phyloP scores from a whole-genome alignment of 2,797 vertebrate genomes.

The Arnoldichthys spilopterus region DNA sequence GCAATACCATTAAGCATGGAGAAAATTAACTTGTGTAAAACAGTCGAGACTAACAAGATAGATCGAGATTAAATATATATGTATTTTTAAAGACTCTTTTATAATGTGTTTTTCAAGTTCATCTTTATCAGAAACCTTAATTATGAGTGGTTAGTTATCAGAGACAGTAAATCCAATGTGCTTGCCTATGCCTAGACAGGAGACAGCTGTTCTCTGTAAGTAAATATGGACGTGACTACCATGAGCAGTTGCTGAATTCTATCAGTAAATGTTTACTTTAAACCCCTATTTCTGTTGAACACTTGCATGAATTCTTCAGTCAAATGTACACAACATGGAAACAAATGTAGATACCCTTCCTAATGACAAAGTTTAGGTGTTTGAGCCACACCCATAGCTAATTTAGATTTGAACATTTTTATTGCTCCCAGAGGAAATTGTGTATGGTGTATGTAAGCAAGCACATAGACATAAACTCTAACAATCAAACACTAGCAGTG shows the following conservation, averaged over 20 bases:
- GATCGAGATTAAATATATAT: background rate
- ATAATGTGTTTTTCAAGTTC: background rate
- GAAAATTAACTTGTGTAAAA: constrained; percentile 20
- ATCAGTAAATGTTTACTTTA: background rate
- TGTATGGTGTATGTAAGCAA: too few species aligned
- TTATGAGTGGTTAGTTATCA: background rate
- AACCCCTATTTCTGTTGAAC: too few species aligned
- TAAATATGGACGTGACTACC: background rate
- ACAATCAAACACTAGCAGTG: too few species aligned
- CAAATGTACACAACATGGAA: too few species aligned
- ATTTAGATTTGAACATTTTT: too few species aligned
- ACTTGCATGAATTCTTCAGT: too few species aligned
- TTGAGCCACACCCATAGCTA: too few species aligned
- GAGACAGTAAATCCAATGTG: background rate
- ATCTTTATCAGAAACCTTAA: too few species aligned
- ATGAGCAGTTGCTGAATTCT: background rate
- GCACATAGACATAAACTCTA: too few species aligned
- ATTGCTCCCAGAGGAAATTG: too few species aligned
- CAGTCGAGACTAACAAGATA: background rate
- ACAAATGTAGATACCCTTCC: too few species aligned
- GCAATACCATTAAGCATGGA: constrained; percentile 13
- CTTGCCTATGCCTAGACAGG: background rate
- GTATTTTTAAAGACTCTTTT: background rate
- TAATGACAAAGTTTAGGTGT: too few species aligned
- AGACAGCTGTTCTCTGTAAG: background rate